Conservation (phyloP, 2,113 vertebrate species). For the Tricholaema leucomelas region DNA sequence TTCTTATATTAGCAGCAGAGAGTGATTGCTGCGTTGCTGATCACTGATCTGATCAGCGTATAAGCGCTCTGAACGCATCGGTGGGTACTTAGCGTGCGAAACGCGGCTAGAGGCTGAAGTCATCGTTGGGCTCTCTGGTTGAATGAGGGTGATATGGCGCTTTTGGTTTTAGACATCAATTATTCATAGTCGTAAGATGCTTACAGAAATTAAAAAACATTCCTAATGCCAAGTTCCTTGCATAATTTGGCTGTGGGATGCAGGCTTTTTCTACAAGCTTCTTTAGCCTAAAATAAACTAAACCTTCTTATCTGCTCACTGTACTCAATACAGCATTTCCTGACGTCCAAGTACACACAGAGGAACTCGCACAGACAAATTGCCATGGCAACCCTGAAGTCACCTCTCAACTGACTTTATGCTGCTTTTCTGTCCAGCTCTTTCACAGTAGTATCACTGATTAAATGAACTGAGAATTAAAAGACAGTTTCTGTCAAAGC, state of each 20-base stretch:
- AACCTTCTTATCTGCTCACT: neutral
- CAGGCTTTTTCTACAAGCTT: conserved; percentile 6
- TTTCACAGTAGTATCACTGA: neutral
- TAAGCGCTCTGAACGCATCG: neutral
- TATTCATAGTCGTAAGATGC: neutral
- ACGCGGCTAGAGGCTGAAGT: neutral
- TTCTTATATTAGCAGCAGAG: neutral
- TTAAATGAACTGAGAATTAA: conserved; percentile 1
- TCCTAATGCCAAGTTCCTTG: neutral
- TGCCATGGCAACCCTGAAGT: conserved; percentile 59
- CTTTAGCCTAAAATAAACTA: conserved; percentile 3
- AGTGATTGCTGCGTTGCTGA: fast-evolving
- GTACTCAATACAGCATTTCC: neutral
- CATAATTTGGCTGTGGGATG: neutral
- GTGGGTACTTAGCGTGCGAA: fast-evolving
- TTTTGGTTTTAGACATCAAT: neutral
- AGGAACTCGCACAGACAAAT: conserved; percentile 6
- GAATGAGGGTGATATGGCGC: neutral
- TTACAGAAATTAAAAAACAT: neutral
- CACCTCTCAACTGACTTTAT: conserved; percentile 19
- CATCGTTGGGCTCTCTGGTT: neutral
- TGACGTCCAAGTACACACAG: neutral
- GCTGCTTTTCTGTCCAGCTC: conserved; percentile 23
- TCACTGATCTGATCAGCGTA: neutral
- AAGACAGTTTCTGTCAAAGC: neutral